Conservation (phyloP, 2,113 vertebrate species). For the Platichthys stellatus region DNA sequence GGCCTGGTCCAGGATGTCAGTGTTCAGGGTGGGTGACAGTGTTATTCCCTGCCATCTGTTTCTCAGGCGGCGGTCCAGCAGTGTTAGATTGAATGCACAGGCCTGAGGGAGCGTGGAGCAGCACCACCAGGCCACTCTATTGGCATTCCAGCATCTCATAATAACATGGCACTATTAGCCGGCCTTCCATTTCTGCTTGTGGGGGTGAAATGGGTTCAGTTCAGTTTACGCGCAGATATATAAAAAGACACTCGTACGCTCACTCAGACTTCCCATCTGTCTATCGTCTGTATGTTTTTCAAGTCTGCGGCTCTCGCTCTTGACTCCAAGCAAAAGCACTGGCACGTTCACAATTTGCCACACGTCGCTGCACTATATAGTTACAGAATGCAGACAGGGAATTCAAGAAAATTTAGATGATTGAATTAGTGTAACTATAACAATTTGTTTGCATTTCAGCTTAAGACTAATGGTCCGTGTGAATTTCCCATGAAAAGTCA, state of each 20-base stretch:
- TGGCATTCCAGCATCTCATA: slow-evolving; percentile 49
- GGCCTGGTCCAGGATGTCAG: slow-evolving; percentile 76
- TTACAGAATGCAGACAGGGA: slow-evolving; percentile 54
- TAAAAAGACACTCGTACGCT: slow-evolving; percentile 44
- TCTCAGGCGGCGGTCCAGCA: slow-evolving; percentile 79
- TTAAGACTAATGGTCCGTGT: slow-evolving; percentile 23
- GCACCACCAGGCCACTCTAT: slow-evolving; percentile 49
- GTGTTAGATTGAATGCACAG: slow-evolving; percentile 61
- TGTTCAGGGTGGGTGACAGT: slow-evolving; percentile 77
- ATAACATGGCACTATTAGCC: slow-evolving; percentile 32
- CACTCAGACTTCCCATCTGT: slow-evolving; percentile 69
- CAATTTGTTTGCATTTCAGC: slow-evolving; percentile 42
- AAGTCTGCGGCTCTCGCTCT: slow-evolving; percentile 45
- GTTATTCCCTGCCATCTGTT: slow-evolving; percentile 83
- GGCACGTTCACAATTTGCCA: slow-evolving; percentile 41
- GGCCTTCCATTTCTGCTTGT: slow-evolving; percentile 41
- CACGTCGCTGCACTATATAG: slow-evolving; percentile 36
- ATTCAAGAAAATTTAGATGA: slow-evolving; percentile 42
- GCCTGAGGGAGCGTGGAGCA: slow-evolving; percentile 59
- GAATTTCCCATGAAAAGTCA: slow-evolving; percentile 59
- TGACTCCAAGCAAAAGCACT: slow-evolving; percentile 31
- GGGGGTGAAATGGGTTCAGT: slow-evolving; percentile 41
- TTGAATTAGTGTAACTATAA: slow-evolving; percentile 47
- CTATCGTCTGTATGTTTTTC: slow-evolving; percentile 65
- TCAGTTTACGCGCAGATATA: slow-evolving; percentile 39